Evolutionary conservation across 2,888 invertebrate species (phyloP), one percentile per base, ranked within the genome.

Genomic region (Plebejus argus): DNA sequence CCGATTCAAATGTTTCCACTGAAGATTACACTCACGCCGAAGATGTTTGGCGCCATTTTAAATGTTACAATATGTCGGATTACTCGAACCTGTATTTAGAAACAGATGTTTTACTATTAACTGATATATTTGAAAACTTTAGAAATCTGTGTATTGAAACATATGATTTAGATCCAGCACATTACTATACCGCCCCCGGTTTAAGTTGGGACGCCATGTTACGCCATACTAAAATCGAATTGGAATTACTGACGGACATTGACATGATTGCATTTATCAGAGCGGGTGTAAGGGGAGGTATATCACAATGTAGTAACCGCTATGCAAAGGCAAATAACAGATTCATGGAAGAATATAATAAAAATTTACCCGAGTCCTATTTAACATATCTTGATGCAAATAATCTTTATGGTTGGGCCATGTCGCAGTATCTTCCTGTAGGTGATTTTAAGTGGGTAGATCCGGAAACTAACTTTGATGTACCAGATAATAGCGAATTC

Each of bases 311-410:
- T 45, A 78, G 78, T 39, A 78, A 76, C 28, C 56, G 78, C 15
- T 56, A 78, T 78, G 78, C 76, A 18, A 76, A 76, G 66, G 78
- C 78, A 49, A 78, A 78, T 70, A 78, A 78, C 70, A 45, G 49
- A 70, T 78, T 33, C 53, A 23, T 78, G 45, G 66, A 71, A 61
- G 70, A 76, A 66, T 45, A 76, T 66, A 45, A 76, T 70, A 49
- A 76, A 76, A 49, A 49, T 49, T 49, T 15, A 15, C 39, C 76
- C 4, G 20, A 76, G 12, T 58, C 58, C 35, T 61, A 66, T 35
- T 20, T 76, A 6, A 61, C 15, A 35, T 76, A 76, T 12, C 39
- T 76, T 33, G 76, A 76, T 76, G 76, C 76, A 7, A 76, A 76
- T 35, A 76, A 76, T 76, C 66, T 76, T 66, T 76, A 76, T 76